phyloP scores from a whole-genome alignment of 2,113 vertebrate species.

The Microcebus lehilahytsara region DNA sequence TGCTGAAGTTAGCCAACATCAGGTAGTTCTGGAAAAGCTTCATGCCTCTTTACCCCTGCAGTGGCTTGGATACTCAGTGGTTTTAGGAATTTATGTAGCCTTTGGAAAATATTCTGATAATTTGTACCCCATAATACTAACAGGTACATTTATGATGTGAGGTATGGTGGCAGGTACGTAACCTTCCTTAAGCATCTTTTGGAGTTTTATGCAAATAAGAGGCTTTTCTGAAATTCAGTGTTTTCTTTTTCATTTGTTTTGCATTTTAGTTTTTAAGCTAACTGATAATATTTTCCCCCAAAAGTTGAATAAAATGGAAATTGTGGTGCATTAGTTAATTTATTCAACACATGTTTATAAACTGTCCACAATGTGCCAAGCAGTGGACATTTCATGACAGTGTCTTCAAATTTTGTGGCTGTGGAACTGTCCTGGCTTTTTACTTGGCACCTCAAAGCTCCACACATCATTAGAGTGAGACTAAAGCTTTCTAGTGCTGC shows the following conservation, averaged over 20 bases:
- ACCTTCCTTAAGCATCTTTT: not conserved
- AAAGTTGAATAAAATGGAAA: not conserved
- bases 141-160: not conserved
- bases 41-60: not conserved
- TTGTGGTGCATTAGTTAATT: not conserved
- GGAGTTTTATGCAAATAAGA: conserved; percentile 16
- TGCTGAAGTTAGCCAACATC: not conserved
- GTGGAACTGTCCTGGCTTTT: not conserved
- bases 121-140: not conserved
- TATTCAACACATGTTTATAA: not conserved
- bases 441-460: not conserved
- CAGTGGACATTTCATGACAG: not conserved
- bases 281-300: not conserved
- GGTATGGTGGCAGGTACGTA: not conserved
- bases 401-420: not conserved
- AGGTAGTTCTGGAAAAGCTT: not conserved
- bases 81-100: not conserved
- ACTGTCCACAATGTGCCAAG: not conserved
- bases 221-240: not conserved
- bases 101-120: not conserved
- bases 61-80: not conserved
- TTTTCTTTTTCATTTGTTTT: not conserved
- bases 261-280: not conserved
- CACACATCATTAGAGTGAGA: not conserved
- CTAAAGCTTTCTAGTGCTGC: not conserved